These are phyloP conservation scores for Eidolon helvum DNA, from an alignment of 2,113 vertebrate genomes.

Conservation along the genomic window DNA sequence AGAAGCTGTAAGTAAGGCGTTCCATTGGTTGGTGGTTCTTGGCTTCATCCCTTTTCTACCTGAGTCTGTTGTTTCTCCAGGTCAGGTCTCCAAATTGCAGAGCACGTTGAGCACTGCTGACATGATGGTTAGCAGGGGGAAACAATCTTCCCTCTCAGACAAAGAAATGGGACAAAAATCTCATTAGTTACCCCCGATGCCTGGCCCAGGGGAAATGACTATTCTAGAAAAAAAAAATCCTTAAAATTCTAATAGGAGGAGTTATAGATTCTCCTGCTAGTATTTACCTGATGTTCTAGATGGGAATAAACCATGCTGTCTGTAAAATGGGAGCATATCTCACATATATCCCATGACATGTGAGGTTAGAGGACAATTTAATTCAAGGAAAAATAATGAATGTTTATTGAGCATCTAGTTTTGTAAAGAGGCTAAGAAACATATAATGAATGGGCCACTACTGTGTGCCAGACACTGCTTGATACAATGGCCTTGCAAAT, in stretches of 20 bases:
- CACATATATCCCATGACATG: background rate
- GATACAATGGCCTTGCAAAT: too few species aligned
- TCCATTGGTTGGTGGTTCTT: background rate
- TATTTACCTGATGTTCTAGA: background rate
- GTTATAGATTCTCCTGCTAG: background rate
- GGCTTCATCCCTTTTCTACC: background rate
- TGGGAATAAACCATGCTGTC: background rate
- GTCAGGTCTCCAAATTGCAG: background rate
- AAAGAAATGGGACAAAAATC: background rate
- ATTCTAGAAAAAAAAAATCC: background rate
- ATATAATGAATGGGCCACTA: background rate
- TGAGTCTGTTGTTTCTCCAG: background rate
- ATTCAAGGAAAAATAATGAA: background rate
- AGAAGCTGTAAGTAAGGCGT: background rate
- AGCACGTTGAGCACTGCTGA: background rate
- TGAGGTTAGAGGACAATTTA: background rate
- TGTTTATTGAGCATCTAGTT: background rate
- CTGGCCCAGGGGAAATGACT: background rate
- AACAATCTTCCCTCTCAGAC: background rate
- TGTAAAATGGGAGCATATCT: background rate
- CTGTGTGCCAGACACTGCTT: background rate
- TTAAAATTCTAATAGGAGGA: background rate
- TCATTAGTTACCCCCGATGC: background rate
- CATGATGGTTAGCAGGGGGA: too few species aligned
- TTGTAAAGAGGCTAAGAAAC: background rate